Conservation (phyloP, 2,113 vertebrate species). For the Sterrhoptilus dennistouni region DNA sequence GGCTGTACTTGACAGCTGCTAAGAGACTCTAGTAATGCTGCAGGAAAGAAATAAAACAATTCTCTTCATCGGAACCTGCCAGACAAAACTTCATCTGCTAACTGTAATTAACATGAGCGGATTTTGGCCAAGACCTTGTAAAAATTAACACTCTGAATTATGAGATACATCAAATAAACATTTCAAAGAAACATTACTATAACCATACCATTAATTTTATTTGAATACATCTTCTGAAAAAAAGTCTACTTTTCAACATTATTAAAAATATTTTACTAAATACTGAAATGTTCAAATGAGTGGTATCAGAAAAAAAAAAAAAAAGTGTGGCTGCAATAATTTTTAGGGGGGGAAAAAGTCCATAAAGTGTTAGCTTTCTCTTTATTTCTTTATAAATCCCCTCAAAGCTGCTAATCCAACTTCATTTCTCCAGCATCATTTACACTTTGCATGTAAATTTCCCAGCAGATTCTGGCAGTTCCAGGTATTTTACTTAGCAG, state of each 20-base stretch:
- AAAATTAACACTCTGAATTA: neutral
- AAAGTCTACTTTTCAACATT: neutral
- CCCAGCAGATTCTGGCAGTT: conserved; percentile 25
- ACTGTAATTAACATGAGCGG: neutral
- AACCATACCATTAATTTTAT: neutral
- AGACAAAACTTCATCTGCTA: neutral
- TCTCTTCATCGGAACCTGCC: neutral
- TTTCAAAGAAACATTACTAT: neutral
- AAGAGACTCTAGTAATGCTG: neutral
- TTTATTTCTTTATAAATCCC: conserved; percentile 64
- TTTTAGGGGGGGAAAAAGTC: neutral
- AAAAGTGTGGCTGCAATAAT: neutral
- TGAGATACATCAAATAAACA: neutral
- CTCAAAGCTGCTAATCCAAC: conserved; percentile 52
- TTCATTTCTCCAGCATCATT: conserved; percentile 49
- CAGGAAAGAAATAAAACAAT: neutral
- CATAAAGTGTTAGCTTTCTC: neutral
- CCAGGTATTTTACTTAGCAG: conserved; percentile 5
- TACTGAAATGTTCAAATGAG: neutral
- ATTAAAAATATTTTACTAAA: neutral
- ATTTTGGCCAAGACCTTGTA: neutral
- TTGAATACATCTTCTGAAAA: neutral
- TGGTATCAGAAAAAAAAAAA: neutral
- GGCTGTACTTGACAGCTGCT: neutral
- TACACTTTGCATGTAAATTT: conserved; percentile 58